A percentile compares a stretch with the other conserved stretches of the same genome.
Evolutionary conservation across 2,888 invertebrate species (phyloP).

Genomic region (Phortica okadai): DNA sequence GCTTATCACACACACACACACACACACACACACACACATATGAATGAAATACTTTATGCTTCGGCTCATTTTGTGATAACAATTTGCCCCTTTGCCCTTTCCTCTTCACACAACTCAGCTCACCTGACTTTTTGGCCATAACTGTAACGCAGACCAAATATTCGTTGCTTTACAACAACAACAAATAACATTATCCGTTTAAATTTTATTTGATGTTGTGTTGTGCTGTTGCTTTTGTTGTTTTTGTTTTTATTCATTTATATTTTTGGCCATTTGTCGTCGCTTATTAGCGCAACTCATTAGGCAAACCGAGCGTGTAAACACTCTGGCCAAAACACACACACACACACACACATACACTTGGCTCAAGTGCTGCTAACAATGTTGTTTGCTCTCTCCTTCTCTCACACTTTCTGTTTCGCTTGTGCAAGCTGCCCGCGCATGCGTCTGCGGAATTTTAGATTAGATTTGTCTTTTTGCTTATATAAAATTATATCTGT

Average conservation of each 20-base stretch:
- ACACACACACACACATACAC: background rate
- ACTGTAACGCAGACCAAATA: too few species aligned
- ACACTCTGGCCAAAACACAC: conserved; percentile 44
- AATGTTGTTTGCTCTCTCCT: background rate
- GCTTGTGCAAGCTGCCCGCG: background rate
- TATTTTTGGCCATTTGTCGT: conserved; percentile 5
- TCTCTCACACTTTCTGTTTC: background rate
- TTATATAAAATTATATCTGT: too few species aligned
- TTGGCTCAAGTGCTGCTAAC: too few species aligned
- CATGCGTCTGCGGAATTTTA: conserved; percentile 6
- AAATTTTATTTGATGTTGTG: background rate
- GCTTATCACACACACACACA: too few species aligned
- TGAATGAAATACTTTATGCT: conserved; percentile 6
- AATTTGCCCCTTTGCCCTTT: too few species aligned
- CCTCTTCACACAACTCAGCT: too few species aligned
- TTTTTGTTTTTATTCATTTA: conserved; percentile 47
- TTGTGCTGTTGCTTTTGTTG: conserved; percentile 45
- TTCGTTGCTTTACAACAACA: too few species aligned
- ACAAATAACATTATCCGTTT: too few species aligned
- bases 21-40: background rate
- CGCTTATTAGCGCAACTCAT: conserved; percentile 49
- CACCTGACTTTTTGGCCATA: too few species aligned
- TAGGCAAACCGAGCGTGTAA: conserved; percentile 67
- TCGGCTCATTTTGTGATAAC: background rate
- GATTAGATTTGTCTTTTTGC: background rate